Percentiles rank a stretch among this genome's conserved stretches.
phyloP scores from a whole-genome alignment of 2,113 vertebrate genomes.

The Grallaria varia region DNA sequence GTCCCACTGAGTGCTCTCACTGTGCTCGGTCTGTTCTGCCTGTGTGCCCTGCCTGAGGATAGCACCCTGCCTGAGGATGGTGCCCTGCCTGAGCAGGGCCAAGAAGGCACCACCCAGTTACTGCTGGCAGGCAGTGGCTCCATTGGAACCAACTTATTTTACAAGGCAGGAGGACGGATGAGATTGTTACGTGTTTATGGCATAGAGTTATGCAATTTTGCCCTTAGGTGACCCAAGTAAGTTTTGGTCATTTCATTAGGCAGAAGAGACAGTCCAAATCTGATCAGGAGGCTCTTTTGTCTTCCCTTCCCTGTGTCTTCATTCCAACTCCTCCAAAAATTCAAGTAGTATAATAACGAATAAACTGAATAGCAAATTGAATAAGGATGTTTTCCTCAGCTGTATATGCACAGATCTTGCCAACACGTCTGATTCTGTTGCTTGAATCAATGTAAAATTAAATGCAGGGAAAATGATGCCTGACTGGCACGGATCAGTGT shows the following conservation, averaged over 20 bases:
- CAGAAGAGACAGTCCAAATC: neutral
- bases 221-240: neutral
- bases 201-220: neutral
- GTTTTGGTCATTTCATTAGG: neutral
- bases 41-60: accelerated
- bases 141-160: neutral
- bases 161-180: neutral
- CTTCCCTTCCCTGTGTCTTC: neutral
- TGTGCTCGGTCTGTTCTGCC: neutral
- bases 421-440: neutral
- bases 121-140: neutral
- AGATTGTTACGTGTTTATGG: neutral
- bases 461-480: neutral
- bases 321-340: neutral
- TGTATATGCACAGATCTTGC: neutral
- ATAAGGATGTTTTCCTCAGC: neutral
- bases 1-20: accelerated
- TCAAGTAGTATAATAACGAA: neutral
- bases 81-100: neutral
- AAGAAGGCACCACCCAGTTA: too few species aligned
- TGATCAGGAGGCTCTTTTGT: neutral
- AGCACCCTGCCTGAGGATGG: too few species aligned
- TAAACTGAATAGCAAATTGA: neutral
- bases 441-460: neutral
- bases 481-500: neutral